phyloP scores from a whole-genome alignment of 2,888 invertebrate species.

The Cheilosia scutellata region DNA sequence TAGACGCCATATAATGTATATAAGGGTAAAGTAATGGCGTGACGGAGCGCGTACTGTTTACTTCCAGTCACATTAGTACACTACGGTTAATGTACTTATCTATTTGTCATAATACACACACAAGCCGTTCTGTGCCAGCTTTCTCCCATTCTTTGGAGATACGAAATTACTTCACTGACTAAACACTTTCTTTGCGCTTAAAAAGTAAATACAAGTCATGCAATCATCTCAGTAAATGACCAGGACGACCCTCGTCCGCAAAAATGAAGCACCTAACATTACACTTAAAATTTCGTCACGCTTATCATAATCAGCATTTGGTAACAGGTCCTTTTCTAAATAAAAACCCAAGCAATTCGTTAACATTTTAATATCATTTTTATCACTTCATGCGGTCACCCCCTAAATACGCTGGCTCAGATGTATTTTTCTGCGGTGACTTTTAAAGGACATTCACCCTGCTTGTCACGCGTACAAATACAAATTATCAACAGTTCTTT shows the following conservation, averaged over 20 bases:
- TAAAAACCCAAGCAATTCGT: conserved; percentile 1
- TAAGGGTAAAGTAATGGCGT: too few species aligned
- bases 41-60: too few species aligned
- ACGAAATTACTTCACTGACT: conserved; percentile 50
- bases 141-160: background rate
- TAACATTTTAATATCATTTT: conserved; percentile 19
- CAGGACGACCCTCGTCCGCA: background rate
- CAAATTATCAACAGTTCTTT: conserved; percentile 24
- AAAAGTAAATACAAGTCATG: conserved; percentile 19
- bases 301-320: conserved; percentile 32
- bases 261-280: background rate
- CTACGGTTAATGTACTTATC: background rate
- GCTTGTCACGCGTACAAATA: background rate
- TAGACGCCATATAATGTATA: too few species aligned
- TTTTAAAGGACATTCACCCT: conserved; percentile 36
- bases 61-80: too few species aligned
- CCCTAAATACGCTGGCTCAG: conserved; percentile 4
- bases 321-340: conserved; percentile 22
- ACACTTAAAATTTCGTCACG: conserved; percentile 21
- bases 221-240: conserved; percentile 1
- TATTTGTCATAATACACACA: background rate
- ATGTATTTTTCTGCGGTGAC: conserved; percentile 5
- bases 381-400: conserved; percentile 25
- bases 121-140: background rate
- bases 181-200: conserved; percentile 30